Conservation (phyloP, 92 coral and sea anemone genomes). For the Zoanthus gigantus region DNA sequence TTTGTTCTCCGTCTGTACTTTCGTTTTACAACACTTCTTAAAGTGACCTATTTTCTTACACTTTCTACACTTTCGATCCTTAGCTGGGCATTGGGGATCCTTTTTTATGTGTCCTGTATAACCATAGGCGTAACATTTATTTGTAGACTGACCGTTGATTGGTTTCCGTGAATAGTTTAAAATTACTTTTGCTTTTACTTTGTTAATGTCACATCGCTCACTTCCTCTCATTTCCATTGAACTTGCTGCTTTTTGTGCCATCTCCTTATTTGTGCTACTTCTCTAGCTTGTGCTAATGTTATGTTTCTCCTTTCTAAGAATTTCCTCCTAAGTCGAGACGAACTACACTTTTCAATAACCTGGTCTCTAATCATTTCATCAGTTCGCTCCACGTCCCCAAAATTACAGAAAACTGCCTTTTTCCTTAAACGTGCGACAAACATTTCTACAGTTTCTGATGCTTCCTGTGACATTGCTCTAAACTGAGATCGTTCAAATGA, state of each 20-base stretch:
- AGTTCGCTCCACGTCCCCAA: slow-evolving; percentile 28
- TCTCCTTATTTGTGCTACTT: not conserved
- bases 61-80: too few species aligned
- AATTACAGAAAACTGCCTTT: slow-evolving; percentile 51
- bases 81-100: too few species aligned
- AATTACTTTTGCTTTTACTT: slow-evolving; percentile 5
- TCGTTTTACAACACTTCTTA: too few species aligned
- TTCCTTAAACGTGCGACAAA: slow-evolving; percentile 55
- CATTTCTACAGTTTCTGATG: slow-evolving; percentile 54
- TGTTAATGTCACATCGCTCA: not conserved
- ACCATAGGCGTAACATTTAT: too few species aligned
- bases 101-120: too few species aligned
- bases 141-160: too few species aligned
- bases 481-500: slow-evolving; percentile 3
- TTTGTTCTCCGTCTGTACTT: too few species aligned
- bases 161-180: too few species aligned
- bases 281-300: slow-evolving; percentile 47
- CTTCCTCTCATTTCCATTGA: not conserved
- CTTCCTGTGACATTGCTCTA: not conserved
- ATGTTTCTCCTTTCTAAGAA: slow-evolving; percentile 57
- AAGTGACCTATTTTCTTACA: too few species aligned
- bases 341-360: slow-evolving; percentile 60
- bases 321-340: slow-evolving; percentile 48
- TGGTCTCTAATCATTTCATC: slow-evolving; percentile 70
- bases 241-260: not conserved